These are phyloP conservation scores for Heliconius melpomene DNA, from an alignment of 1,140 invertebrate genomes.

Conservation along the genomic window DNA sequence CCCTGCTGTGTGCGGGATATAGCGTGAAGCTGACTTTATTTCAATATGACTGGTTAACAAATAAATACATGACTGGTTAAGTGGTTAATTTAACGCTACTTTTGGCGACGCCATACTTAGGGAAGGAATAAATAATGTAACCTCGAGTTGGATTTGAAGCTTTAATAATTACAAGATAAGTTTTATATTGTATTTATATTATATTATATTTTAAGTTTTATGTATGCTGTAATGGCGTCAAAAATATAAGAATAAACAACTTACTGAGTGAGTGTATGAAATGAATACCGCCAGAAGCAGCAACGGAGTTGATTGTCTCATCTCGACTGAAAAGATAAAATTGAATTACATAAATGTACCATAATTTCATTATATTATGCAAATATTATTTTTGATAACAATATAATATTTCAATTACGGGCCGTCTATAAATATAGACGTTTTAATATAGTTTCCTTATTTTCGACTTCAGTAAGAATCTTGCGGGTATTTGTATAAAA, in stretches of 20 bases:
- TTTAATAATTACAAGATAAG: not conserved
- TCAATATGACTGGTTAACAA: no score
- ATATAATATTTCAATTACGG: not conserved
- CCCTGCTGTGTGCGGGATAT: no score
- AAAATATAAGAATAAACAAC: constrained; percentile 19
- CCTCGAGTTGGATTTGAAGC: not conserved
- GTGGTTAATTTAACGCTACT: no score
- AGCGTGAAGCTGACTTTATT: no score
- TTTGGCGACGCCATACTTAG: no score
- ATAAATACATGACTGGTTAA: no score
- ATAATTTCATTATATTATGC: not conserved
- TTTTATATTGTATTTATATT: no score
- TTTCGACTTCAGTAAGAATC: not conserved
- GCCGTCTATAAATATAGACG: not conserved
- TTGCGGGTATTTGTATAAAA: no score
- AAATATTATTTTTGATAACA: not conserved
- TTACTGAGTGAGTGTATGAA: constrained; percentile 35
- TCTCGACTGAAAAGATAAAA: constrained; percentile 36
- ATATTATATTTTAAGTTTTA: no score
- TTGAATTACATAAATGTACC: not conserved
- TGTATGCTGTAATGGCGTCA: not conserved
- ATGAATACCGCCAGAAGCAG: constrained; percentile 32
- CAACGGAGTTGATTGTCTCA: constrained; percentile 27
- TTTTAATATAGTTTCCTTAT: not conserved
- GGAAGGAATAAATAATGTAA: not conserved